A percentile compares a stretch with the other conserved stretches of the same genome.
These are phyloP conservation scores for Himantopus leucocephalus DNA, from an alignment of 2,113 vertebrate genomes.

Conservation along the genomic window DNA sequence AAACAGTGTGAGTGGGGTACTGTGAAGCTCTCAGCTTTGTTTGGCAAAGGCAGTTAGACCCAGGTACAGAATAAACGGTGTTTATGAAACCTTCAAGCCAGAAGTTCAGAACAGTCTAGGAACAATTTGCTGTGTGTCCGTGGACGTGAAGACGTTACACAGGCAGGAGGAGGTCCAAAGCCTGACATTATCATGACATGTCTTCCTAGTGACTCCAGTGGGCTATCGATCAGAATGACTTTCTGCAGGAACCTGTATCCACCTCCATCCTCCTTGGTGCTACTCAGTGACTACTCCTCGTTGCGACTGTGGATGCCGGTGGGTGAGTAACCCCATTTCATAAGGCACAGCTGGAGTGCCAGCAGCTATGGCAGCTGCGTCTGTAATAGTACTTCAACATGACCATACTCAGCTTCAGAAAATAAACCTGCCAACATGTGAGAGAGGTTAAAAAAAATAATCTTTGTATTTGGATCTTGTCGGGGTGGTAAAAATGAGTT, in stretches of 20 bases:
- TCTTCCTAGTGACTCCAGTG: background rate
- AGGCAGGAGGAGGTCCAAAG: background rate
- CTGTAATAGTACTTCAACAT: background rate
- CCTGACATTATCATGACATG: rapidly evolving
- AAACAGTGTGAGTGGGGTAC: background rate
- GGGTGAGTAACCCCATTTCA: background rate
- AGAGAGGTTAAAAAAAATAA: background rate
- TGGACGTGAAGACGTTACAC: background rate
- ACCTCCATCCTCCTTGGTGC: background rate
- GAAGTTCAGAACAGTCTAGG: background rate
- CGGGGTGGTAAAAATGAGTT: background rate
- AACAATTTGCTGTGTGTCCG: background rate
- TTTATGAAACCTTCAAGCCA: background rate
- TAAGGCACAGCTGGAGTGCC: background rate
- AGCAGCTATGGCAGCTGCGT: background rate
- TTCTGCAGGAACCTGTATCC: background rate
- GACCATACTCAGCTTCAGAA: background rate
- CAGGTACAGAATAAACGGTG: background rate
- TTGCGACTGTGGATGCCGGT: rapidly evolving
- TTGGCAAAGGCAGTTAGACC: background rate
- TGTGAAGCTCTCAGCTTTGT: background rate
- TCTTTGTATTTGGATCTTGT: background rate
- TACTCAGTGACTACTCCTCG: background rate
- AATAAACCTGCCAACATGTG: background rate
- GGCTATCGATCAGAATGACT: background rate